phyloP scores from a whole-genome alignment of 1,140 invertebrate species.

The Drosophila persimilis region DNA sequence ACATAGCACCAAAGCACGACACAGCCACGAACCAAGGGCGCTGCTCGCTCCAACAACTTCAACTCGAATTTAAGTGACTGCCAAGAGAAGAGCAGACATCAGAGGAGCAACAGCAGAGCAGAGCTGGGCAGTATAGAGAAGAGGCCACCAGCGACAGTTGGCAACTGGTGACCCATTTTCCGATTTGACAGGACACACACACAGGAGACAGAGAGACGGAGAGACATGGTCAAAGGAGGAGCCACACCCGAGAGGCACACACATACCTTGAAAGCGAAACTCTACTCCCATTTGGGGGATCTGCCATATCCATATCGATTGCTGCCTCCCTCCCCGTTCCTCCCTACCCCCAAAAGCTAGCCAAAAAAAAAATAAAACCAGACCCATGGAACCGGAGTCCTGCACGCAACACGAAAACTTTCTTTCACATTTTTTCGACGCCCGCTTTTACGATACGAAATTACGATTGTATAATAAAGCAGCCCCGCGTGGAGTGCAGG shows the following conservation, averaged over 20 bases:
- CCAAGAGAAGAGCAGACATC: conserved; percentile 34
- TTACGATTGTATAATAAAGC: conserved; percentile 81
- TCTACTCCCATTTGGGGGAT: conserved; percentile 32
- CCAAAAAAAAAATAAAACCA: conserved; percentile 3
- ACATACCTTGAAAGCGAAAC: conserved; percentile 48
- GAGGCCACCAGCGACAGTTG: conserved; percentile 6
- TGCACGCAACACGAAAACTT: conserved; percentile 79
- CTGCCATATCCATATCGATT: conserved; percentile 37
- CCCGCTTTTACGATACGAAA: conserved; percentile 79
- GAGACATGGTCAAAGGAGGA: conserved; percentile 10
- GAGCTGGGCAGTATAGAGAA: neutral
- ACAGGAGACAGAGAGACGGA: neutral
- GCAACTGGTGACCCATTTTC: conserved; percentile 73
- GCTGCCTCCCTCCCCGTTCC: neutral
- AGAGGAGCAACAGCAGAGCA: conserved; percentile 1
- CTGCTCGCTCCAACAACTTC: conserved; percentile 40
- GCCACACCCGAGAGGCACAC: conserved; percentile 28
- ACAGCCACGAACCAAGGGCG: conserved; percentile 53
- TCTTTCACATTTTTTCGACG: conserved; percentile 74
- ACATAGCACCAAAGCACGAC: conserved; percentile 32
- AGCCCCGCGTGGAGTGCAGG: neutral
- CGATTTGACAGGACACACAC: conserved; percentile 4
- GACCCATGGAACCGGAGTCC: conserved; percentile 42
- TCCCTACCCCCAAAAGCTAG: neutral
- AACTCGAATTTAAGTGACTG: conserved; percentile 66